A percentile compares a stretch with the other conserved stretches of the same genome.
Evolutionary conservation across 2,797 vertebrate genomes (phyloP).

Genomic region (Glyptemys insculpta): DNA sequence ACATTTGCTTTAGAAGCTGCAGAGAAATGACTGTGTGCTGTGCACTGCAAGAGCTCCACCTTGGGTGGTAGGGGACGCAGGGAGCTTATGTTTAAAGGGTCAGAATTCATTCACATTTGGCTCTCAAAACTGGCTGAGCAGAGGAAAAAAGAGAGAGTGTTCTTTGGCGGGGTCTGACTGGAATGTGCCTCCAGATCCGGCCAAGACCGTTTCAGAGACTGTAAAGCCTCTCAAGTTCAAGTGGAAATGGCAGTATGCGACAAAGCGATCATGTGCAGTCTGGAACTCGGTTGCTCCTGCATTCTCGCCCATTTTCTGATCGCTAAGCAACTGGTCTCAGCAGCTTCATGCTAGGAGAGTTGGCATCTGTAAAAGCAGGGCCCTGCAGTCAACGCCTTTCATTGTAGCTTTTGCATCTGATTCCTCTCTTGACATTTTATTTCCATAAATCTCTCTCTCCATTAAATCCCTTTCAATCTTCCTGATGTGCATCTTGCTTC

Average conservation of each 20-base stretch:
- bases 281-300: neutral
- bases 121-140: neutral
- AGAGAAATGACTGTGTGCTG: neutral
- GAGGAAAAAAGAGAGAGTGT: slow-evolving; percentile 33
- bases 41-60: neutral
- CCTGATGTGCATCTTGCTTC: neutral
- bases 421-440: neutral
- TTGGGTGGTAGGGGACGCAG: neutral
- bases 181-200: neutral
- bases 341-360: neutral
- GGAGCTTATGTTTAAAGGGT: neutral
- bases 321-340: neutral
- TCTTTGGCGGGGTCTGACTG: slow-evolving; percentile 27
- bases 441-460: neutral
- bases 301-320: neutral
- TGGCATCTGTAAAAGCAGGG: neutral
- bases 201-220: slow-evolving; percentile 53
- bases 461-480: neutral
- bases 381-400: neutral
- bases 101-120: neutral
- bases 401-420: neutral
- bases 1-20: neutral
- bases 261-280: neutral
- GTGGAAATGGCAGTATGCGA: slow-evolving; percentile 27
- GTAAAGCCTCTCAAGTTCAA: slow-evolving; percentile 47